These are phyloP conservation scores for Coelinius sp. DNA, from an alignment of 2,888 invertebrate species.

Conservation along the genomic window DNA sequence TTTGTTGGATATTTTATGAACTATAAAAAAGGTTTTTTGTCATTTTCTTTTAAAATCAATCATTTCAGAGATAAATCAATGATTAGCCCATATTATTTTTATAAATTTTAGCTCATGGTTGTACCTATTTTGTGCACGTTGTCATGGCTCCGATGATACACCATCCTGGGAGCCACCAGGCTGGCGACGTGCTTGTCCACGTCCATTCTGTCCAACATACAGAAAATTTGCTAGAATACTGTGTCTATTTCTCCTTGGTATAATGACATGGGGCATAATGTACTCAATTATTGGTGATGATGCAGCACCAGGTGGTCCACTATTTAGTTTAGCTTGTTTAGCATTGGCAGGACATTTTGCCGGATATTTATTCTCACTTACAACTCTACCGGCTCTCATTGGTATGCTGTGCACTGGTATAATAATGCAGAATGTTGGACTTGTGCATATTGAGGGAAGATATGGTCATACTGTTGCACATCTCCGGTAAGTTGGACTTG, in stretches of 20 bases:
- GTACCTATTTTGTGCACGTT: conserved; percentile 85
- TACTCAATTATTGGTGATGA: conserved; percentile 83
- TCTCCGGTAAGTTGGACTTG: conserved; percentile 76
- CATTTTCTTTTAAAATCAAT: too few relatives aligned
- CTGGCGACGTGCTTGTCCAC: conserved; percentile 87
- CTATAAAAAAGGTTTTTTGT: too few relatives aligned
- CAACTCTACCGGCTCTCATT: conserved; percentile 86
- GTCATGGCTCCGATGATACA: conserved; percentile 79
- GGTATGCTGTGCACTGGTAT: conserved; percentile 91
- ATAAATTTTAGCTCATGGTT: conserved; percentile 81
- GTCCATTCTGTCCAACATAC: conserved; percentile 88
- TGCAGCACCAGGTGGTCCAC: conserved; percentile 87
- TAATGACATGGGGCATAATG: conserved; percentile 83
- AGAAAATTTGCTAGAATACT: conserved; percentile 85
- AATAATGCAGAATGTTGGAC: conserved; percentile 80
- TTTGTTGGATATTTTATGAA: too few relatives aligned
- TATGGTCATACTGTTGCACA: conserved; percentile 79
- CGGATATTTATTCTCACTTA: conserved; percentile 84
- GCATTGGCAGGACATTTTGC: conserved; percentile 86
- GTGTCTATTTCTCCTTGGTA: conserved; percentile 81
- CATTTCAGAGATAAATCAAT: too few relatives aligned
- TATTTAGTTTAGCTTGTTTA: conserved; percentile 83
- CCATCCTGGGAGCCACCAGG: conserved; percentile 87
- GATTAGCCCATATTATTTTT: not conserved
- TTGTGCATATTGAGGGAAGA: conserved; percentile 79